These are phyloP conservation scores for Xenopus borealis DNA, from an alignment of 2,113 vertebrate species.

Conservation along the genomic window DNA sequence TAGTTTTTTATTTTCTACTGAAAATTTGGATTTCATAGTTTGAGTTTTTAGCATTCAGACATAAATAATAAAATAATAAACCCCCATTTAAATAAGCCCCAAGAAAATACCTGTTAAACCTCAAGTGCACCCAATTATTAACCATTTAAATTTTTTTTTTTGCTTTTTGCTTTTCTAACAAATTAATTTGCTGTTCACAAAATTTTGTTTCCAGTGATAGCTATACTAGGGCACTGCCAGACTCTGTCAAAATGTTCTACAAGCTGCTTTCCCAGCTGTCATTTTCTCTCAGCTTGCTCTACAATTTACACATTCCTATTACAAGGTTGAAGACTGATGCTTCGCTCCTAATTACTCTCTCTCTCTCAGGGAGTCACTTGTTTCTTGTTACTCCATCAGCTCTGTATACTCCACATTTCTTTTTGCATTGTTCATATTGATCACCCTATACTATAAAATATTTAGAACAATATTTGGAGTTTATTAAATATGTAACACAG, in stretches of 20 bases:
- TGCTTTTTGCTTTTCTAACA: background rate
- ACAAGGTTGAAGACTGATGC: conserved; percentile 19
- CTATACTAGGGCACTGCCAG: conserved; percentile 30
- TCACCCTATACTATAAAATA: too few species aligned
- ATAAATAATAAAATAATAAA: too few species aligned
- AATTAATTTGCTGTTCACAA: conserved; percentile 23
- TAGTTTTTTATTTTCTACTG: too few species aligned
- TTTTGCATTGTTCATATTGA: background rate
- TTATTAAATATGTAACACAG: too few species aligned
- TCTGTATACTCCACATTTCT: background rate
- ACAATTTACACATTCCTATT: conserved; percentile 37
- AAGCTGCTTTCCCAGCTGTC: conserved; percentile 42
- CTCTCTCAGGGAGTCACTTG: conserved; percentile 6
- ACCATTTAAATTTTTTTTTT: too few species aligned
- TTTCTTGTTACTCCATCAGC: conserved; percentile 1
- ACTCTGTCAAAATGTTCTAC: conserved; percentile 26
- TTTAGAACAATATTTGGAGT: too few species aligned
- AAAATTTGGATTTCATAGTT: too few species aligned
- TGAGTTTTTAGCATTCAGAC: too few species aligned
- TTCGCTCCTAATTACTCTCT: conserved; percentile 33
- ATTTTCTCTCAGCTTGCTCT: conserved; percentile 22
- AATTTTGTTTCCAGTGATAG: conserved; percentile 23
- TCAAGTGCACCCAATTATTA: too few species aligned
- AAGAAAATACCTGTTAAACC: too few species aligned
- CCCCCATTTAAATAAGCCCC: too few species aligned